phyloP scores from a whole-genome alignment of 2,888 invertebrate genomes.

The Oegoconia quadripuncta region DNA sequence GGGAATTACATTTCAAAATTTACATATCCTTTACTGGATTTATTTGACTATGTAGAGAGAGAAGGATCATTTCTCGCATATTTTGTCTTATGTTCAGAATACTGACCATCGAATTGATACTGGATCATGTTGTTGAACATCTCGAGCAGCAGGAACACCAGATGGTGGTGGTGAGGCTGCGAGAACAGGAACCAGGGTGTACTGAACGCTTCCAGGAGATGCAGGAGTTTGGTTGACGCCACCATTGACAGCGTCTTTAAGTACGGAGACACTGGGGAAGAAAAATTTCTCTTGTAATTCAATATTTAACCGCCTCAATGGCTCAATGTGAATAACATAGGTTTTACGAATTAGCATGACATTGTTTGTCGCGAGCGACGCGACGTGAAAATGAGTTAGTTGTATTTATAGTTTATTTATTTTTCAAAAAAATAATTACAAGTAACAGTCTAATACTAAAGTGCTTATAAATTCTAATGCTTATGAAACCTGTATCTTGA shows the following conservation, averaged over 20 bases:
- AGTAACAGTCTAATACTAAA: too few species aligned
- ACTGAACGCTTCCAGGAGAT: constrained; percentile 98
- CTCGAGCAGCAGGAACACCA: constrained; percentile 98
- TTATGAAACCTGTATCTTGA: too few species aligned
- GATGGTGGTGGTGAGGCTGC: constrained; percentile 96
- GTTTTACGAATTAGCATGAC: too few species aligned
- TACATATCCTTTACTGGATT: too few species aligned
- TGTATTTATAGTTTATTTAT: too few species aligned
- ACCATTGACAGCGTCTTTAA: constrained; percentile 99
- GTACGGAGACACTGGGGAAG: constrained; percentile 93
- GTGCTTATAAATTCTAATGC: too few species aligned
- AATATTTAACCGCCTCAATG: neutral
- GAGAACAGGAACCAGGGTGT: constrained; percentile 99
- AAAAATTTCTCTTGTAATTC: neutral
- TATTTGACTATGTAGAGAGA: neutral
- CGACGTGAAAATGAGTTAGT: too few species aligned
- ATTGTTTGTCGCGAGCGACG: too few species aligned
- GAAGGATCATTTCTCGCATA: too few species aligned
- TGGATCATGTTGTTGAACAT: constrained; percentile 99
- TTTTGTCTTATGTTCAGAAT: neutral
- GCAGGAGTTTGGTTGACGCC: constrained; percentile 97
- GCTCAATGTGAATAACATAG: too few species aligned
- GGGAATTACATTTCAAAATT: too few species aligned
- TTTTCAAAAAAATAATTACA: too few species aligned
- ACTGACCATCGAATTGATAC: constrained; percentile 96